A percentile compares a stretch with the other conserved stretches of the same genome.
phyloP scores from a whole-genome alignment of 2,113 vertebrate species.

The Dicrurus megarhynchus region DNA sequence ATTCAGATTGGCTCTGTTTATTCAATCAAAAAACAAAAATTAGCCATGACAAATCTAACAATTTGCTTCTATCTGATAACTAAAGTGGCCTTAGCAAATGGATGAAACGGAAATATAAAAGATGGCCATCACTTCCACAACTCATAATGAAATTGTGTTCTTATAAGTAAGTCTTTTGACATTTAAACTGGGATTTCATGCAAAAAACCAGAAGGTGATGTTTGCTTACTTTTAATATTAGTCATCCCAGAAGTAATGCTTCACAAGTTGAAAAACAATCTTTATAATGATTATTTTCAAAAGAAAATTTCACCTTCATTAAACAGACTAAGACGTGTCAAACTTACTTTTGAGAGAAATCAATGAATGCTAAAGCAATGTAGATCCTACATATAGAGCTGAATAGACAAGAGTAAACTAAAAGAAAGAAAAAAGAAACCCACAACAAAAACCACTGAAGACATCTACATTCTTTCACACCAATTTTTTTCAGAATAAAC shows the following conservation, averaged over 20 bases:
- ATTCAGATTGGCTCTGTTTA: not conserved
- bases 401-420: not conserved
- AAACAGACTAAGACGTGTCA: not conserved
- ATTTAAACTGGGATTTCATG: not conserved
- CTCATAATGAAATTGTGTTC: not conserved
- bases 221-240: not conserved
- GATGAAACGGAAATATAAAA: not conserved
- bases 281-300: not conserved
- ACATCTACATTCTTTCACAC: not conserved
- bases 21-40: not conserved
- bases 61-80: not conserved
- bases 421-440: not conserved
- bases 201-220: not conserved
- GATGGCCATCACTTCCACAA: not conserved
- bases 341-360: not conserved
- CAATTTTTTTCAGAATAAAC: not conserved
- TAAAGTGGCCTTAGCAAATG: not conserved
- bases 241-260: not conserved
- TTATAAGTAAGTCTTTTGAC: not conserved
- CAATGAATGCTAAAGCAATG: not conserved
- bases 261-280: not conserved
- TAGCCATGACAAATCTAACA: not conserved
- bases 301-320: not conserved
- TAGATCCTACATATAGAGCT: not conserved
- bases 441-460: rapidly evolving